Evolutionary conservation across 92 coral and sea anemone genomes (phyloP), one percentile per base, ranked within the genome.

Genomic region (Zoanthus sociatus): DNA sequence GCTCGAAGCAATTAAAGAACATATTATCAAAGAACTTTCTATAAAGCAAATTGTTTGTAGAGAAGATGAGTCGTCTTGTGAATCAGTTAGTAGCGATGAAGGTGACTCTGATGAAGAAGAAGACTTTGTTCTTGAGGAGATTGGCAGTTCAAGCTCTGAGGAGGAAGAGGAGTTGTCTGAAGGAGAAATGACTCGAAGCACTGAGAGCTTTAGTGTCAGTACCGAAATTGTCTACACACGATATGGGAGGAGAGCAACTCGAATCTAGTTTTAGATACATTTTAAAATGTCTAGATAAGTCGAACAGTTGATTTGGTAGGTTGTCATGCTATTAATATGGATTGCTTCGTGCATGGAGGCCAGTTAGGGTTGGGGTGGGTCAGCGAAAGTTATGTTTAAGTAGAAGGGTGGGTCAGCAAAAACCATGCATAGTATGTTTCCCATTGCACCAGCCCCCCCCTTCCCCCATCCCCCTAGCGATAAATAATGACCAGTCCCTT

Each of bases 11-110:
- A 86, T 86, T 17, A 86, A 86, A 86, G 81, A 48, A 77, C 77
- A 86, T 67, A 85, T 85, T 21, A 85, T 85, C n/a, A 21, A 32
- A 42, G 74, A 86, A 73, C 89, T 32, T 73, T 86, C 89, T 77
- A 75, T 79, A 63, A 76, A 26, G 56, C 26, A 74, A 74, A 5
- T 55, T 53, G 88, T n/a, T 45, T 74, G n/a, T 50, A 66, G 76
- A 18, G 76, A 68, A 63, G 87, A 68, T 68, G 87, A 83, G 54
- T 44, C 87, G 21, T 45, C 48, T 6, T 50, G 76, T 51, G 78
- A 83, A 32, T 63, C 87, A 68, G n/a, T n/a, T n/a, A n/a, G 51
- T 32, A 6, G 20, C 51, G 47, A 12, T 32, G 47, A 33, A 71
- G 72, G 30, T 21, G 53, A 48, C 26, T 26, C 5, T 48, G 53